Evolutionary conservation across 2,797 vertebrate species (phyloP).

Genomic region (Gila robusta): DNA sequence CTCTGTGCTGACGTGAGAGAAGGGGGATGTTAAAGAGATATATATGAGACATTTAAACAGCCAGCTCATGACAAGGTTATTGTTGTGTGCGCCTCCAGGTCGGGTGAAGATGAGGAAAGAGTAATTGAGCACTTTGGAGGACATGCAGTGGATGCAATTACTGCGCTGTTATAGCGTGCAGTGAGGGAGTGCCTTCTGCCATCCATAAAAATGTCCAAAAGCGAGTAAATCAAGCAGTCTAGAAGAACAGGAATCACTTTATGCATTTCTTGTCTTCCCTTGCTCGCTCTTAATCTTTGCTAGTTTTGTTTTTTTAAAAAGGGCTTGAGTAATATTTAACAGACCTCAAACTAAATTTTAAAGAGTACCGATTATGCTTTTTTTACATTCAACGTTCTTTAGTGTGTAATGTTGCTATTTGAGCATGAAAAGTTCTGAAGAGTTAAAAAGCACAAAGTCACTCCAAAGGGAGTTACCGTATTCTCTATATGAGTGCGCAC

Average conservation of each 20-base stretch:
- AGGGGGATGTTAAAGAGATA: slow-evolving; percentile 29
- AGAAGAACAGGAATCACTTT: background rate
- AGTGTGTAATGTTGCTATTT: background rate
- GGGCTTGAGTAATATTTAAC: background rate
- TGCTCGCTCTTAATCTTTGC: background rate
- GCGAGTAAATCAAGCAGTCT: slow-evolving; percentile 64
- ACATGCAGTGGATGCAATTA: slow-evolving; percentile 78
- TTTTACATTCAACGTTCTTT: background rate
- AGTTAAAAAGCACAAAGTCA: background rate
- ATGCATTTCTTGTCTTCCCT: slow-evolving; percentile 4
- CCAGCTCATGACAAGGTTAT: slow-evolving; percentile 74
- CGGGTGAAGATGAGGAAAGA: slow-evolving; percentile 72
- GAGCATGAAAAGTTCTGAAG: background rate
- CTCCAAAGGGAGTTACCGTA: background rate
- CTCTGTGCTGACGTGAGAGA: slow-evolving; percentile 26
- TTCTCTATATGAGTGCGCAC: background rate
- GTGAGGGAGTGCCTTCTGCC: slow-evolving; percentile 67
- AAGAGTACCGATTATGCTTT: background rate
- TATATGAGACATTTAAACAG: slow-evolving; percentile 61
- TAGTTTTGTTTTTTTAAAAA: background rate
- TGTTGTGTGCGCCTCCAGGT: slow-evolving; percentile 71
- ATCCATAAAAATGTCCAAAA: slow-evolving; percentile 73
- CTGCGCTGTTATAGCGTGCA: slow-evolving; percentile 70
- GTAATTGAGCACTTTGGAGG: slow-evolving; percentile 74
- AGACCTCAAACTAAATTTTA: background rate